Percentiles rank a stretch among this genome's conserved stretches.
phyloP scores from a whole-genome alignment of 64 coral and sea anemone species.

The Montipora efflorescens region DNA sequence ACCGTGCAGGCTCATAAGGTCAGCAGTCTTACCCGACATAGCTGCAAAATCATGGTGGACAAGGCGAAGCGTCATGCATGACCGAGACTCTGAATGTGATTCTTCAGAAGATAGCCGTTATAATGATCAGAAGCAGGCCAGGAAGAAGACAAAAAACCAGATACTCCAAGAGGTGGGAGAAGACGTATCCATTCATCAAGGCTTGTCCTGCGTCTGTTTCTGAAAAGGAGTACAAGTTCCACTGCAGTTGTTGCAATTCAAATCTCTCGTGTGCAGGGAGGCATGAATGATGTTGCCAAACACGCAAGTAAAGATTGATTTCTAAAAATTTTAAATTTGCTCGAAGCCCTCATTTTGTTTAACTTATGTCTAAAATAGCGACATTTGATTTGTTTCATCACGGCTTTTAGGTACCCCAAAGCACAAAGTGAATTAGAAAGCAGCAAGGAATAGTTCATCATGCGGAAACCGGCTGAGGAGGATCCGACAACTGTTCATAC shows the following conservation, averaged over 20 bases:
- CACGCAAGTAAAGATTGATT: constrained; percentile 54
- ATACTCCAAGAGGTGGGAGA: constrained; percentile 43
- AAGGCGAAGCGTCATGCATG: no score
- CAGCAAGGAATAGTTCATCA: constrained; percentile 66
- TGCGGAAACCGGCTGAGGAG: constrained; percentile 64
- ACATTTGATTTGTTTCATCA: constrained; percentile 67
- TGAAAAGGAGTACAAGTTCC: constrained; percentile 76
- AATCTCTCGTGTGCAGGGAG: constrained; percentile 80
- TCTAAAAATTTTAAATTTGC: background rate
- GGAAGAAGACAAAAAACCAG: constrained; percentile 42
- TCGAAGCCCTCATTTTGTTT: constrained; percentile 16
- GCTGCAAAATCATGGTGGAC: no score
- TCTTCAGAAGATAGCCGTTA: no score
- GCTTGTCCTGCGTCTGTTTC: constrained; percentile 70
- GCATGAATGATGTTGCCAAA: constrained; percentile 66
- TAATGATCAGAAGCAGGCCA: no score
- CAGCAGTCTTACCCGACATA: no score
- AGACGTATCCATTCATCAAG: constrained; percentile 4
- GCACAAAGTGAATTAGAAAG: constrained; percentile 45
- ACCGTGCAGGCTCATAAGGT: no score
- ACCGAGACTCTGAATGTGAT: no score
- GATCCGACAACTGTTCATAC: constrained; percentile 57
- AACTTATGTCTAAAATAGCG: constrained; percentile 47
- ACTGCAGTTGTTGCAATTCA: constrained; percentile 76
- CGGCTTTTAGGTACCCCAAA: constrained; percentile 67